phyloP scores from a whole-genome alignment of 2,888 invertebrate species.

The Xanthorhoe spadicearia region DNA sequence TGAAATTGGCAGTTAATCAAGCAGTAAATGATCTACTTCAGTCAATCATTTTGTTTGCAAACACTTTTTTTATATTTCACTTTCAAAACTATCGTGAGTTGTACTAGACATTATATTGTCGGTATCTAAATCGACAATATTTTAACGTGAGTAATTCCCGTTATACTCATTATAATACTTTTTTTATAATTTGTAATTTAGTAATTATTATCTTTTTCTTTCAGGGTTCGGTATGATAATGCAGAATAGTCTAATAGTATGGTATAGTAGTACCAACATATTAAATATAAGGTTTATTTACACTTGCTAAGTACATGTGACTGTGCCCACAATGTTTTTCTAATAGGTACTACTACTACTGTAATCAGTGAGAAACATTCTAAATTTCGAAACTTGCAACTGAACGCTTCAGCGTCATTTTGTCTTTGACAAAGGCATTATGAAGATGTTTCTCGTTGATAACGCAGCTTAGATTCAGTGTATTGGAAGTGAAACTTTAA shows the following conservation, averaged over 20 bases:
- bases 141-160: too few relatives aligned
- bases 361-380: neutral
- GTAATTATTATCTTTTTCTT: slow-evolving; percentile 52
- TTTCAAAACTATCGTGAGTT: too few relatives aligned
- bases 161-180: too few relatives aligned
- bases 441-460: neutral
- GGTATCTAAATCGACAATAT: too few relatives aligned
- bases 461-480: neutral
- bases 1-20: too few relatives aligned
- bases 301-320: neutral
- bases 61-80: neutral
- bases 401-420: neutral
- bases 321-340: neutral
- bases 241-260: slow-evolving; percentile 60
- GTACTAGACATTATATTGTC: too few relatives aligned
- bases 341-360: neutral
- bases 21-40: too few relatives aligned
- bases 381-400: neutral
- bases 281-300: slow-evolving; percentile 8
- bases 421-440: neutral
- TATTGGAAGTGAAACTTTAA: neutral
- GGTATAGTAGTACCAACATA: slow-evolving; percentile 17
- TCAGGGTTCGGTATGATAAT: slow-evolving; percentile 81
- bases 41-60: neutral
- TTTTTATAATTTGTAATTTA: neutral